A percentile compares a stretch with the other conserved stretches of the same genome.
These are phyloP conservation scores for Eubasilissa regina DNA, from an alignment of 1,140 invertebrate species.

Conservation along the genomic window DNA sequence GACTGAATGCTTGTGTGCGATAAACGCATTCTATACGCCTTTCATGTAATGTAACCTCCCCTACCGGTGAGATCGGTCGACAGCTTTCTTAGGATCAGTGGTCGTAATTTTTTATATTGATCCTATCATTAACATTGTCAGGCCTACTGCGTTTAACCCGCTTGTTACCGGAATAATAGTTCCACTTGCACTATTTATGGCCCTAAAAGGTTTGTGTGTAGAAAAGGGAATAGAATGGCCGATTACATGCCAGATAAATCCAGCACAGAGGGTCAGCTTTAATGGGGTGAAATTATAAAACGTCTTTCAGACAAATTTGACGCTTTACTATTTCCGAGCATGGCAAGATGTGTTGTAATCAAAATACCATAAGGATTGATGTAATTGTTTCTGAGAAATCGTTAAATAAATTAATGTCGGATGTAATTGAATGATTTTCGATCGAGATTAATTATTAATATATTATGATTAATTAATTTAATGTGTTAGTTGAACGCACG, in stretches of 20 bases:
- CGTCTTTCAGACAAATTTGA: too few species aligned
- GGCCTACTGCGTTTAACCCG: slow-evolving; percentile 38
- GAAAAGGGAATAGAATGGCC: slow-evolving; percentile 42
- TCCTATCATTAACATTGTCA: slow-evolving; percentile 11
- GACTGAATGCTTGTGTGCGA: neutral
- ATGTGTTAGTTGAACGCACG: too few species aligned
- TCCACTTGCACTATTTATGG: slow-evolving; percentile 49
- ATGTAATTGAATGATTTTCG: too few species aligned
- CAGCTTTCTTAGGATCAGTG: neutral
- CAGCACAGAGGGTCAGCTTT: neutral
- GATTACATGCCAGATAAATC: slow-evolving; percentile 52
- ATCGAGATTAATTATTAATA: too few species aligned
- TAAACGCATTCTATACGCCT: slow-evolving; percentile 19
- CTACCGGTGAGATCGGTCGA: neutral
- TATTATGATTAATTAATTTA: too few species aligned
- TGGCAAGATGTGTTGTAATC: too few species aligned
- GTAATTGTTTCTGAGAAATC: too few species aligned
- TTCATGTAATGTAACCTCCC: slow-evolving; percentile 13
- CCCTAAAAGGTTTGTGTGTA: slow-evolving; percentile 52
- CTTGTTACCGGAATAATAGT: slow-evolving; percentile 49
- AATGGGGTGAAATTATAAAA: neutral
- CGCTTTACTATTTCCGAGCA: too few species aligned
- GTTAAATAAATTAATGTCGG: too few species aligned
- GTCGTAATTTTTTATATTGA: neutral
- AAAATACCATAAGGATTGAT: too few species aligned